phyloP scores from a whole-genome alignment of 2,888 invertebrate genomes.

The Pachycephus smyrnensis region DNA sequence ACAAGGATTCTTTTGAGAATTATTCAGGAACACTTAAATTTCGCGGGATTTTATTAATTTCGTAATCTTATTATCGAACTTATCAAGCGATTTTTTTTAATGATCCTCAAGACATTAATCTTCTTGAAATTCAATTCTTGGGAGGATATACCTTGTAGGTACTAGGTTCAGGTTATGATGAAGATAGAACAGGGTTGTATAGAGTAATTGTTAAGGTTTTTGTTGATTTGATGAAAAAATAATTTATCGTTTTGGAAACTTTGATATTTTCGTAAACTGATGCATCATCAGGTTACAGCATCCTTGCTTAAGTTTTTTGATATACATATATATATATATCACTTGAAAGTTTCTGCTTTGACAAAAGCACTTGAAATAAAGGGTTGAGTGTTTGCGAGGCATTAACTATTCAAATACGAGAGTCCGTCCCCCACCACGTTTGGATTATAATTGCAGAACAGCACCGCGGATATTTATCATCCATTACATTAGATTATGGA shows the following conservation, averaged over 20 bases:
- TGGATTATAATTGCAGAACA: constrained; percentile 25
- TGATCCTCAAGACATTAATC: no score
- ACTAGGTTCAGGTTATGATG: no score
- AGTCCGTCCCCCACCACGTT: not conserved
- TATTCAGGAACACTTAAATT: not conserved
- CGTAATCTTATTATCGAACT: no score
- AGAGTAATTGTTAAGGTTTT: not conserved
- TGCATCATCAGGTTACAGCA: not conserved
- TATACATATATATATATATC: not conserved
- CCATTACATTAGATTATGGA: constrained; percentile 22
- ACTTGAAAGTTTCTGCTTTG: constrained; percentile 6
- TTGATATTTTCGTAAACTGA: not conserved
- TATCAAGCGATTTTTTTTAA: no score
- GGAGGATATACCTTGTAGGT: no score
- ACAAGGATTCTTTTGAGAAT: constrained; percentile 6
- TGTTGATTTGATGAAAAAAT: not conserved
- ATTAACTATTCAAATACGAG: constrained; percentile 24
- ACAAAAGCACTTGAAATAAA: constrained; percentile 22
- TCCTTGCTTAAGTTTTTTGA: not conserved
- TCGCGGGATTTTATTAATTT: no score
- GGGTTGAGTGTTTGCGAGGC: constrained; percentile 22
- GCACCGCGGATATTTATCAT: constrained; percentile 24
- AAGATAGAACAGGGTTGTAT: not conserved
- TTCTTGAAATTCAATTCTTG: no score
- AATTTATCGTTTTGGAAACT: not conserved